A percentile compares a stretch with the other conserved stretches of the same genome.
Conservation (phyloP, 2,113 vertebrate genomes). For the Zapus hudsonius region DNA sequence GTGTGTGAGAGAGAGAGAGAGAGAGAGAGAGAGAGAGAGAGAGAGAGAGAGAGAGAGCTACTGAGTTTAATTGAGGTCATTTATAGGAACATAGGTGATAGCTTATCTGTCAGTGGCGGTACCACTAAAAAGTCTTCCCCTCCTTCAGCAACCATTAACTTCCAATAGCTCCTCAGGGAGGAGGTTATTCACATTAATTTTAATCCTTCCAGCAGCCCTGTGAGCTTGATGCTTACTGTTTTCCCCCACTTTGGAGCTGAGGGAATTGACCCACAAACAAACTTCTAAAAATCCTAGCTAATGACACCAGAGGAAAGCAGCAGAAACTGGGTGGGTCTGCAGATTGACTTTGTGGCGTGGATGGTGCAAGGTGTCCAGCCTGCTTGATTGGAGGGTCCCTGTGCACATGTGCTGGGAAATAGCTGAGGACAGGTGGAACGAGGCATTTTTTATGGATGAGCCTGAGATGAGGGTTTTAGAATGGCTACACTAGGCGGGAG, state of each 20-base stretch:
- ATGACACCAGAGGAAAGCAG: neutral
- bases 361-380: neutral
- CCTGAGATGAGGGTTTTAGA: neutral
- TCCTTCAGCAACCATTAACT: too few relatives aligned
- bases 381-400: neutral
- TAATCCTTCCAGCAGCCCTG: neutral
- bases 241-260: neutral
- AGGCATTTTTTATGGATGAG: neutral
- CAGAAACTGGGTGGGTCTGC: neutral
- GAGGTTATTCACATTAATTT: neutral
- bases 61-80: too few relatives aligned
- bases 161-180: too few relatives aligned
- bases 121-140: too few relatives aligned
- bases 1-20: too few relatives aligned
- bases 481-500: neutral
- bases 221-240: neutral
- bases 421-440: neutral
- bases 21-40: too few relatives aligned
- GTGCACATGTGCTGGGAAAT: neutral
- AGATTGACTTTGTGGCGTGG: neutral
- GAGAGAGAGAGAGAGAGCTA: too few relatives aligned
- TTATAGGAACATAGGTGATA: too few relatives aligned
- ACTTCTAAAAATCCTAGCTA: neutral
- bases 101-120: too few relatives aligned
- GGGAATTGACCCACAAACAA: neutral